Base-by-base conservation (phyloP, 2,888 invertebrate species). In the Sipunculus nudus region DNA sequence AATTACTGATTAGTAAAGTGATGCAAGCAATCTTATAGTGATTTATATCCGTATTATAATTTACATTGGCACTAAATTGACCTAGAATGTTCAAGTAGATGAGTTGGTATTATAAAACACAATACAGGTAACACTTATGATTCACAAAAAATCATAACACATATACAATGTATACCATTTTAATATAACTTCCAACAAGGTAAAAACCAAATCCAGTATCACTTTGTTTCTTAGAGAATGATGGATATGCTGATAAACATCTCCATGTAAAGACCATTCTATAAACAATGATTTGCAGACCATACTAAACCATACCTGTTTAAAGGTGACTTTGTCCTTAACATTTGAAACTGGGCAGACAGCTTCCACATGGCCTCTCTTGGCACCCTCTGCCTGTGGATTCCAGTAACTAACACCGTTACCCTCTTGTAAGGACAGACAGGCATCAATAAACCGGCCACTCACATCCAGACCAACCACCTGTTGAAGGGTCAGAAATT, bases 401-500 rank as follows among this genome's bases (percentile, higher is more conserved):
- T 59, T 50, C 6, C 13, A 40, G 25, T 41, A 29, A 10, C 31
- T 23, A 13, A 62, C 31, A 25, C 13, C 4, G 10, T 66, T 46
- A 4, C 70, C 71, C 13, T 62, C 43, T 57, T 78, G 74, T 28
- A 80, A 67, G 4, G 56, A 60, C 43, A 74, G 60, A n/a, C 77
- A 75, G 28, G 76, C 67, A 46, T 77, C 75, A 39, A 77, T 63
- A 53, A 75, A 76, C 5, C 72, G 56, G 1, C 71, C 77, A 49
- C 73, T 71, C 43, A 62, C 71, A 63, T 80, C 80, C 29, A 75
- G 64, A 28, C 74, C 80, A 31, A 80, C 23, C 4, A 78, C 73
- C 79, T 79, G 63, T 19, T n/a, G 19, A 3, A 46, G n/a, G n/a
- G n/a, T n/a, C n/a, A n/a, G n/a, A n/a, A n/a, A n/a, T n/a, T n/a